Evolutionary conservation across 92 coral and sea anemone genomes (phyloP).

Genomic region (Siderastrea siderea): DNA sequence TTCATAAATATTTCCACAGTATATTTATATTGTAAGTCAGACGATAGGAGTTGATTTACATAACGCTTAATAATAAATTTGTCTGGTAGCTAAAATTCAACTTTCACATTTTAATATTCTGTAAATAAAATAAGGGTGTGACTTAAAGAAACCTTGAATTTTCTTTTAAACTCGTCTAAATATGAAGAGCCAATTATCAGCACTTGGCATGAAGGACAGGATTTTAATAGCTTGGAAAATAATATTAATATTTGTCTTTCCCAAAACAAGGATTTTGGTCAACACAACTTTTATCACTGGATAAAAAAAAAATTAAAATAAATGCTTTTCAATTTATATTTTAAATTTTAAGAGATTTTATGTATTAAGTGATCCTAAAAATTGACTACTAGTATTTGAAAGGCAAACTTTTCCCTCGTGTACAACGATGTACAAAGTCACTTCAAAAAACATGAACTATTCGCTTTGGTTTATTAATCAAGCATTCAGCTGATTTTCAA

Average conservation of each 20-base stretch:
- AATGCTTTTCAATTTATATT: not conserved
- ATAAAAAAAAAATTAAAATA: not conserved
- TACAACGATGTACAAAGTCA: not conserved
- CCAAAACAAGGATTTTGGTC: too few relatives aligned
- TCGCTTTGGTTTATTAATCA: slow-evolving; percentile 3
- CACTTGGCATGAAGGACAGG: not conserved
- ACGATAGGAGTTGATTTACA: not conserved
- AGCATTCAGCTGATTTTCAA: not conserved
- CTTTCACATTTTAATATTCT: not conserved
- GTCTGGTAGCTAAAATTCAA: not conserved
- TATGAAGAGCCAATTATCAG: not conserved
- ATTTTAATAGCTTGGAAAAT: not conserved
- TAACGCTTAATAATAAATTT: slow-evolving; percentile 22
- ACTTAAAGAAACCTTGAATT: not conserved
- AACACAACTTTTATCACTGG: not conserved
- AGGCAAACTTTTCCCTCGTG: not conserved
- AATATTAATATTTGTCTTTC: not conserved
- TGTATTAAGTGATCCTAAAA: too few relatives aligned
- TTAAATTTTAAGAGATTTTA: not conserved
- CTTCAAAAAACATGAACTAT: not conserved
- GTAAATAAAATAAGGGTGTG: slow-evolving; percentile 39
- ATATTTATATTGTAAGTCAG: not conserved
- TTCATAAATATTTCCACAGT: not conserved
- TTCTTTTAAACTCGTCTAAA: too few relatives aligned
- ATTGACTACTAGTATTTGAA: not conserved